Conservation (phyloP, 2,113 vertebrate species). For the Australoheros scitulus region DNA sequence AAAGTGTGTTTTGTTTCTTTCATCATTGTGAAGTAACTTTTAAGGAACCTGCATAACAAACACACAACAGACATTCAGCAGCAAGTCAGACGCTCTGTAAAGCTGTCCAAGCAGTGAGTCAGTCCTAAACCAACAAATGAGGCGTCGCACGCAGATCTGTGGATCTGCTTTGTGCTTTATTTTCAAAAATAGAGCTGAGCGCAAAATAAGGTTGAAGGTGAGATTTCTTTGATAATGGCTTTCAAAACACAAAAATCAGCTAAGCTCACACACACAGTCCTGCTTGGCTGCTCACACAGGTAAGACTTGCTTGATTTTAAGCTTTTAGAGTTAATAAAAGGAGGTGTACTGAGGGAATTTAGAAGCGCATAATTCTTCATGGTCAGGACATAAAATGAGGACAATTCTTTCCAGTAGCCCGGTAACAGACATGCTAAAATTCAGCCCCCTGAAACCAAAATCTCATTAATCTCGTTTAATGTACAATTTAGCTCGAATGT, state of each 20-base stretch:
- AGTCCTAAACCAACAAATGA: neutral
- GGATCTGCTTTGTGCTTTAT: neutral
- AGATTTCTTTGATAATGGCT: conserved; percentile 20
- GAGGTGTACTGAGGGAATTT: neutral
- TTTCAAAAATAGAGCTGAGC: neutral
- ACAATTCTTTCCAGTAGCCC: conserved; percentile 27
- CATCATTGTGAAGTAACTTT: neutral
- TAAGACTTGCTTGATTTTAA: neutral
- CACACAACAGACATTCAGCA: neutral
- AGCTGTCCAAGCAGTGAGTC: neutral
- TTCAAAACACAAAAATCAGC: neutral
- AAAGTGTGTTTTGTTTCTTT: neutral
- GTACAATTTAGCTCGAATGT: conserved; percentile 55
- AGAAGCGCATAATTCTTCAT: neutral
- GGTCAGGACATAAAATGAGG: conserved; percentile 30
- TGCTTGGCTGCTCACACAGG: conserved; percentile 15
- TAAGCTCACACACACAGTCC: neutral
- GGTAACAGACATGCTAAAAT: neutral
- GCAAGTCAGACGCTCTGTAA: neutral
- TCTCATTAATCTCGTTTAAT: conserved; percentile 68
- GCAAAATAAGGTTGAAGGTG: conserved; percentile 7
- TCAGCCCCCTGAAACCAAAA: conserved; percentile 55
- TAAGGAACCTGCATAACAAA: neutral
- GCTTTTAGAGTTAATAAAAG: neutral
- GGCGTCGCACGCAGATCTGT: neutral